Evolutionary conservation across 2,113 vertebrate genomes (phyloP).

Genomic region (Dascyllus trimaculatus): DNA sequence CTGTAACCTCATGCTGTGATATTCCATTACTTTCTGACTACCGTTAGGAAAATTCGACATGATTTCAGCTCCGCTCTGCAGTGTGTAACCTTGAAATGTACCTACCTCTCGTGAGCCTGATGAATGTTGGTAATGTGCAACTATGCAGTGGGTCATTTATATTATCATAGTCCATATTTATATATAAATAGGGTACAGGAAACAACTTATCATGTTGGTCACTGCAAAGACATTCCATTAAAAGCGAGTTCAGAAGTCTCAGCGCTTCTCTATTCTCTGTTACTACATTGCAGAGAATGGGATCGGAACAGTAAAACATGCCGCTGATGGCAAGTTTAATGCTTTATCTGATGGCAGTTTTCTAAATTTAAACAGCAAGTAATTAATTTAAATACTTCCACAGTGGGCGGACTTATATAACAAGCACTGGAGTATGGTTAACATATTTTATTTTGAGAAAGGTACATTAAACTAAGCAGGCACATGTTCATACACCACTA

Average conservation of each 20-base stretch:
- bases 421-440: background rate
- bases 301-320: constrained; percentile 26
- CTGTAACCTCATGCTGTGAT: constrained; percentile 61
- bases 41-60: constrained; percentile 52
- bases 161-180: constrained; percentile 68
- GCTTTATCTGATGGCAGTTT: constrained; percentile 32
- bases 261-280: constrained; percentile 35
- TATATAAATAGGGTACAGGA: constrained; percentile 57
- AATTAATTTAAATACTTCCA: constrained; percentile 20
- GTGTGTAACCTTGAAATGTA: constrained; percentile 73
- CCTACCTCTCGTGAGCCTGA: constrained; percentile 66
- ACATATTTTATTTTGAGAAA: background rate
- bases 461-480: background rate
- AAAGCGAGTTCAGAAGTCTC: constrained; percentile 63
- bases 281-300: constrained; percentile 47
- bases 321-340: constrained; percentile 7
- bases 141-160: constrained; percentile 63
- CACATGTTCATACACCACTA: background rate
- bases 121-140: constrained; percentile 74
- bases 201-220: constrained; percentile 69
- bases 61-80: constrained; percentile 50
- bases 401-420: background rate
- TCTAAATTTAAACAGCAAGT: constrained; percentile 11
- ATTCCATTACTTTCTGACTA: constrained; percentile 68
- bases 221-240: constrained; percentile 62